Conservation (phyloP, 2,888 invertebrate genomes). For the Melanchra persicariae region DNA sequence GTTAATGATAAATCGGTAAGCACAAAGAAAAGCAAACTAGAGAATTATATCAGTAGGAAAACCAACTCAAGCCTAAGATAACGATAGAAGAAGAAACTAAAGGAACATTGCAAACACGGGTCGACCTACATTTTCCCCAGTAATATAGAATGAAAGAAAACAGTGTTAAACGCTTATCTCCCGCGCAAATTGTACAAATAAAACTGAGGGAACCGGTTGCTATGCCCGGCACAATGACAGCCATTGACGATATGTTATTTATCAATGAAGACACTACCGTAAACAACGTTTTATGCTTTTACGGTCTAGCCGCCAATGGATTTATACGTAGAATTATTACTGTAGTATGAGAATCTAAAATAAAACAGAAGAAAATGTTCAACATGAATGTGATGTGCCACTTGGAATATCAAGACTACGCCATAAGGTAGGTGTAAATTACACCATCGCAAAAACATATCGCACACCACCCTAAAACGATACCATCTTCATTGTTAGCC, state of each 20-base stretch:
- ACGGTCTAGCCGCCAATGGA: constrained; percentile 19
- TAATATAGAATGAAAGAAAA: constrained; percentile 49
- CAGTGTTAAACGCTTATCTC: constrained; percentile 58
- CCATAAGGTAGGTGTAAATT: constrained; percentile 38
- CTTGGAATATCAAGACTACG: constrained; percentile 14
- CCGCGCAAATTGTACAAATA: constrained; percentile 48
- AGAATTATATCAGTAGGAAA: constrained; percentile 19
- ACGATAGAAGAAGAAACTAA: constrained; percentile 34
- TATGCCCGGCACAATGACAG: constrained; percentile 32
- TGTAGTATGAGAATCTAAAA: constrained; percentile 1
- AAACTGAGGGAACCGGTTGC: constrained; percentile 43
- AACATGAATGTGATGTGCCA: constrained; percentile 21
- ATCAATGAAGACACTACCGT: constrained; percentile 44
- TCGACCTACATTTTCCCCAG: constrained; percentile 50
- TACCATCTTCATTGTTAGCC: constrained; percentile 73
- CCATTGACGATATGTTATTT: constrained; percentile 42
- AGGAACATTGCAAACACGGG: constrained; percentile 32
- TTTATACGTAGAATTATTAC: constrained; percentile 23
- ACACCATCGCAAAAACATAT: constrained; percentile 60
- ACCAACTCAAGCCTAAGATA: constrained; percentile 26
- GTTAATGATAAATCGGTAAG: constrained; percentile 8
- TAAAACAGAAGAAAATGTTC: neutral
- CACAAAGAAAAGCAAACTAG: constrained; percentile 22
- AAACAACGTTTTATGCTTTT: constrained; percentile 36
- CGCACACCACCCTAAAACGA: constrained; percentile 60